Evolutionary conservation across 2,113 vertebrate genomes (phyloP).

Genomic region (Gopherus evgoodei): DNA sequence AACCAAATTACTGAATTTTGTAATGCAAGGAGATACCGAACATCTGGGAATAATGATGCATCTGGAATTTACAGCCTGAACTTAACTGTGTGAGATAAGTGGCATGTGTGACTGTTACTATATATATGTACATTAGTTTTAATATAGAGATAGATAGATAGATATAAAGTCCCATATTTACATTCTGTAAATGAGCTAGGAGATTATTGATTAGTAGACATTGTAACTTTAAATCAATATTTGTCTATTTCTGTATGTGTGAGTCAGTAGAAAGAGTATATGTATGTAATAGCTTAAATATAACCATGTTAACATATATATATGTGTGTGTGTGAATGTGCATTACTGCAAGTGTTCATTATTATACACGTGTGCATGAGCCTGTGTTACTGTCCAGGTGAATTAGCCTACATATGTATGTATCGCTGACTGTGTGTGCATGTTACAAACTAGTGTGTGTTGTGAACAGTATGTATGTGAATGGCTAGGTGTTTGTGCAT

Average conservation of each 20-base stretch:
- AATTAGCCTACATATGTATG: background rate
- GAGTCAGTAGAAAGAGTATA: background rate
- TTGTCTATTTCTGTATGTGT: background rate
- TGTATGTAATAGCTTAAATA: background rate
- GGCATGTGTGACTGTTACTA: background rate
- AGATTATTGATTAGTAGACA: background rate
- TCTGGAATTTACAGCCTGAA: constrained; percentile 61
- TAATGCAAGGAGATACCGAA: constrained; percentile 25
- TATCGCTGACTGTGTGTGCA: background rate
- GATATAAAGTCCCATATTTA: background rate
- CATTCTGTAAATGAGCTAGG: background rate
- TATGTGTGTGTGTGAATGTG: background rate
- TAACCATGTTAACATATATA: background rate
- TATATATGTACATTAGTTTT: background rate
- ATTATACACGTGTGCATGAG: background rate
- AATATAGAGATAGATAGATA: background rate
- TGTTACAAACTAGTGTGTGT: background rate
- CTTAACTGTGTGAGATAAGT: background rate
- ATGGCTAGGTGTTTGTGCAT: background rate
- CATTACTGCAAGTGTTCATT: background rate
- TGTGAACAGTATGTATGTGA: background rate
- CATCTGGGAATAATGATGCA: constrained; percentile 64
- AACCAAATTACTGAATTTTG: background rate
- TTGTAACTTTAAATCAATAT: background rate
- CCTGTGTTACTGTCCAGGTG: background rate